Evolutionary conservation across 2,888 invertebrate species (phyloP).

Genomic region (Plebejus melissa): DNA sequence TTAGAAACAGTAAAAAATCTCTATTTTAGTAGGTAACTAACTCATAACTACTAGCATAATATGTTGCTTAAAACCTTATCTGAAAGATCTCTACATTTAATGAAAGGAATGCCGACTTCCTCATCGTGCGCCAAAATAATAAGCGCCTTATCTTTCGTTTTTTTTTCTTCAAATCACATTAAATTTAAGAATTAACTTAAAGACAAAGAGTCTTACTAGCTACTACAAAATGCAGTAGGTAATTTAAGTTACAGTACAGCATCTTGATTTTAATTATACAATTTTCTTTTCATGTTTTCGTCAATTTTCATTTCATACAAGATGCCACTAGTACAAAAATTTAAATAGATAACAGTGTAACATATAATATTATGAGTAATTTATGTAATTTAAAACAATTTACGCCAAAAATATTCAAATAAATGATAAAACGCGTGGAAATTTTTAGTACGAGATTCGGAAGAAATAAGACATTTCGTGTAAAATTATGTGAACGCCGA

Average conservation of each 20-base stretch:
- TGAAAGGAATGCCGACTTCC: not conserved
- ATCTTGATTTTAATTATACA: no score
- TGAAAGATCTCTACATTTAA: not conserved
- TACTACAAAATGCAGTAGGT: no score
- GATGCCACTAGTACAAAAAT: no score
- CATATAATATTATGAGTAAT: no score
- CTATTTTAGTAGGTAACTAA: no score
- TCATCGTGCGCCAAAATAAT: not conserved
- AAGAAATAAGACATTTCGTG: slow-evolving; percentile 5
- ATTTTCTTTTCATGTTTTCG: no score
- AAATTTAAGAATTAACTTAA: no score
- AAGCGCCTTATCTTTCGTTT: not conserved
- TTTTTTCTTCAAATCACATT: not conserved
- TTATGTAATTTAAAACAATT: not conserved
- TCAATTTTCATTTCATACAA: no score
- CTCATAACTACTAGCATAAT: not conserved
- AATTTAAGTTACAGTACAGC: no score
- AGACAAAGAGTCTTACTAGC: no score
- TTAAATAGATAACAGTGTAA: no score
- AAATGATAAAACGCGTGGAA: not conserved
- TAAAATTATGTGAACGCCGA: not conserved
- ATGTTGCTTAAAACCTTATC: not conserved
- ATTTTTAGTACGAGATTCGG: not conserved
- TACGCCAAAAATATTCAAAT: not conserved
- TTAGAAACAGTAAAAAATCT: no score